Evolutionary conservation across 2,888 invertebrate species (phyloP), one percentile per base, ranked within the genome.

Genomic region (Zaprionus bogoriensis): DNA sequence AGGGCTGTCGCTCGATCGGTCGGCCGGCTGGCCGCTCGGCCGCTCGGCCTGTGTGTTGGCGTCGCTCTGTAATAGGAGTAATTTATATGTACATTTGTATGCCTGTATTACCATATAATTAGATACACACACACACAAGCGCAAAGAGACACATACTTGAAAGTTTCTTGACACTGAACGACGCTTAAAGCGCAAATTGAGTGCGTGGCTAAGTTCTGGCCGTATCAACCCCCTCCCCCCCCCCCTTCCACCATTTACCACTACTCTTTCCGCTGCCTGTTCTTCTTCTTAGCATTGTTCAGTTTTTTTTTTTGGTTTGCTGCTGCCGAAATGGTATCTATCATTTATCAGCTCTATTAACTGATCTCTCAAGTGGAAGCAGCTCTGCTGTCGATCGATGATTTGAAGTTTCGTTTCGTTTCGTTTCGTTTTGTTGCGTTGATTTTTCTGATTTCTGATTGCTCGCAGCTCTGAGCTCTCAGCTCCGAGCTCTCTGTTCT

Each of bases 71-170:
- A 83, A 77, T 86, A 86, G 72, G 80, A 83, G 77, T 83, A 82
- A 86, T 86, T 81, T 86, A 81, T 86, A 86, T 86, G 86, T 86
- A 86, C 86, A 86, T 83, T 72, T 74, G 83, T 79, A 57, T 70
- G 74, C 67, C 63, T 64, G 67, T 70, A 86, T 82, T 82, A 82
- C 77, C 81, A 86, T 83, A 83, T 79, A 86, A 86, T 82, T 82
- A 86, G 83, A 86, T 63, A 69, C 46, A 64, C 47, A 67, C 14
- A 65, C 46, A 57, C 30, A 63, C 39, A 36, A 17, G 17, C 10
- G 3, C 27, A 44, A 17, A 7, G 25, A 22, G 7, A 25, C 9
- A 47, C 28, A 63, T 69, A 79, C 80, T 85, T 72, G 63, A 85
- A 67, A 68, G 79, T 79, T 81, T 81, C 69, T 85, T 81, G 86